Conservation (phyloP, 2,888 invertebrate genomes). For the Tachina fera region DNA sequence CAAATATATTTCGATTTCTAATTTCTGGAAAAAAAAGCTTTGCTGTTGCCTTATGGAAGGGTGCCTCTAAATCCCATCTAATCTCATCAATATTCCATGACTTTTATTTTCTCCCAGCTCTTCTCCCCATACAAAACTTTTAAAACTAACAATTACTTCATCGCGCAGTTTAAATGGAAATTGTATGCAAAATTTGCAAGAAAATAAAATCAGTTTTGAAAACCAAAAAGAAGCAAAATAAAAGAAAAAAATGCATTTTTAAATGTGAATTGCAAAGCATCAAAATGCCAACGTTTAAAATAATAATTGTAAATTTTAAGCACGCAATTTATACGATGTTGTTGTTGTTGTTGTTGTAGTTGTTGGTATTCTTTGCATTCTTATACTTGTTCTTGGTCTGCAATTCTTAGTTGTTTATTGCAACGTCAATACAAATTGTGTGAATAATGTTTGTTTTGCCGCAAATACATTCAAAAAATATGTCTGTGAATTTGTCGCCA, state of each 20-base stretch:
- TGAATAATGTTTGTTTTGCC: conserved; percentile 22
- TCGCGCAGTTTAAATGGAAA: conserved; percentile 50
- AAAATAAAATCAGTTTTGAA: conserved; percentile 50
- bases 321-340: conserved; percentile 68
- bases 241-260: conserved; percentile 12
- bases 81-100: not conserved
- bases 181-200: conserved; percentile 58
- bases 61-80: not conserved
- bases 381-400: conserved; percentile 14
- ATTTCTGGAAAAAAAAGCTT: too few species aligned
- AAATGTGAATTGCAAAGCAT: conserved; percentile 3
- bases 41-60: not conserved
- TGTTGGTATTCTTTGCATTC: not conserved
- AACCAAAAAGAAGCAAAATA: not conserved
- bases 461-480: not conserved
- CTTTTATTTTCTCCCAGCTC: conserved; percentile 10
- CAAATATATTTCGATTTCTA: too few species aligned
- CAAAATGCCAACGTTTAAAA: conserved; percentile 51
- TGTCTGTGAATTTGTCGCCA: conserved; percentile 55
- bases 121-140: conserved; percentile 10
- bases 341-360: conserved; percentile 21
- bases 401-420: conserved; percentile 16
- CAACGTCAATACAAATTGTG: conserved; percentile 42
- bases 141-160: conserved; percentile 43
- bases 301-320: conserved; percentile 71